Base-by-base conservation (phyloP, 2,113 vertebrate genomes). In the Eurystomus gularis region DNA sequence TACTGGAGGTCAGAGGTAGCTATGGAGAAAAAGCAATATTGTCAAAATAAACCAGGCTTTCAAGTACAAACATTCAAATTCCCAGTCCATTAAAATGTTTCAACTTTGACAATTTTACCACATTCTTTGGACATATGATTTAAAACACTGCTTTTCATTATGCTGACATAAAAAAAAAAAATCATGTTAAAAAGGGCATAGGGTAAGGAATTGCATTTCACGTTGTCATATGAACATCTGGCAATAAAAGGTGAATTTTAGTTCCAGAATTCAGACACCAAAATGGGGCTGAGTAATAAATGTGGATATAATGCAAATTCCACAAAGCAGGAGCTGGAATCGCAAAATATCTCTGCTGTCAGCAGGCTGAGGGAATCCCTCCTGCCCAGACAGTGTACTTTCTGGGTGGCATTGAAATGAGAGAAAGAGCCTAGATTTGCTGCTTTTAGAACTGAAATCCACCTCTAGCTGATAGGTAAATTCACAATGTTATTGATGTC, bases 1-100 rank as follows among this genome's bases (percentile, higher is more conserved):
- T 96, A 86, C 70, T 8, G 87, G 92, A 96, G 97, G 97, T 98
- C 97, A 97, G 94, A 94, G 94, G 97, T 95, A 97, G 94, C 91
- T 64, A 91, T 95, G 90, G 82, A 97, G 91, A 96, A 96, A 96
- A 96, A 97, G 95, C 95, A 96, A 92, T 93, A 94, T 96, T 97
- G 95, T 97, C 97, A 94, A 96, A 97, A 95, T 97, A 98, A 98
- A 95, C 95, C 88, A 61, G 5, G 70, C 91, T 96, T 97, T 96
- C 94, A 93, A 95, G 79, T 81, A 64, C 58, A 96, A 95, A 48
- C 54, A n/a, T 97, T 97, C 81, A 76, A 77, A 96, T 97, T 90
- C n/a, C 58, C 69, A 93, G 83, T 73, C 94, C 68, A 70, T 96
- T 96, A 90, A 96, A 95, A 82, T 88, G 44, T 88, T 93, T 84